A percentile compares a stretch with the other conserved stretches of the same genome.
These are phyloP conservation scores for Cyclophora albipunctata DNA, from an alignment of 2,888 invertebrate genomes.

Conservation along the genomic window DNA sequence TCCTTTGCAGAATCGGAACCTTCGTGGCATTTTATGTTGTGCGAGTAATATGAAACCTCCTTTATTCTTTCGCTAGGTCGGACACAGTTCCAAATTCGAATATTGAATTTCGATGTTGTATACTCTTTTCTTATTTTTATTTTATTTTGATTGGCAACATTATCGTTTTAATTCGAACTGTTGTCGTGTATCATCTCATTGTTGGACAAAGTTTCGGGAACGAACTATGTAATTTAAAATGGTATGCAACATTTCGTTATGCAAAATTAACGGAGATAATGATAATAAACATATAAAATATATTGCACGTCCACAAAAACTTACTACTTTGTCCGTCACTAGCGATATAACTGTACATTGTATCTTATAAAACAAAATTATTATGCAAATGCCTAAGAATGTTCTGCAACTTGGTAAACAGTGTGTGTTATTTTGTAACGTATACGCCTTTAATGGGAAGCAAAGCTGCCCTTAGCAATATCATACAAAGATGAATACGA, in stretches of 20 bases:
- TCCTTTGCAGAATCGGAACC: no score
- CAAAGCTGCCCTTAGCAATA: conserved; percentile 19
- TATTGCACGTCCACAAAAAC: no score
- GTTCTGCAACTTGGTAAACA: neutral
- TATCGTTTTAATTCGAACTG: neutral
- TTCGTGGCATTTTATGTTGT: no score
- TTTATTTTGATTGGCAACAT: neutral
- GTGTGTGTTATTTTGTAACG: conserved; percentile 4
- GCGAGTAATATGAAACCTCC: neutral
- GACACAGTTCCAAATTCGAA: neutral
- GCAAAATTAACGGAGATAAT: no score
- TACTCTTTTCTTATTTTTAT: no score
- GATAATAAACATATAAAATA: no score
- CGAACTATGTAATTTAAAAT: neutral
- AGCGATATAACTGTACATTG: neutral
- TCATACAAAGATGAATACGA: conserved; percentile 17
- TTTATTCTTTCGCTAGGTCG: neutral
- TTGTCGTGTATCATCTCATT: neutral
- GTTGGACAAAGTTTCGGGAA: neutral
- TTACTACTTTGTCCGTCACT: no score
- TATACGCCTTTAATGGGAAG: conserved; percentile 13
- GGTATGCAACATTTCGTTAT: no score
- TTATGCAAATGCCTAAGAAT: neutral
- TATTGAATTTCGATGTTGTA: neutral
- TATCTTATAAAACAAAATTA: neutral